These are phyloP conservation scores for Drosophila setosimentum DNA, from an alignment of 2,888 invertebrate genomes.

Conservation along the genomic window DNA sequence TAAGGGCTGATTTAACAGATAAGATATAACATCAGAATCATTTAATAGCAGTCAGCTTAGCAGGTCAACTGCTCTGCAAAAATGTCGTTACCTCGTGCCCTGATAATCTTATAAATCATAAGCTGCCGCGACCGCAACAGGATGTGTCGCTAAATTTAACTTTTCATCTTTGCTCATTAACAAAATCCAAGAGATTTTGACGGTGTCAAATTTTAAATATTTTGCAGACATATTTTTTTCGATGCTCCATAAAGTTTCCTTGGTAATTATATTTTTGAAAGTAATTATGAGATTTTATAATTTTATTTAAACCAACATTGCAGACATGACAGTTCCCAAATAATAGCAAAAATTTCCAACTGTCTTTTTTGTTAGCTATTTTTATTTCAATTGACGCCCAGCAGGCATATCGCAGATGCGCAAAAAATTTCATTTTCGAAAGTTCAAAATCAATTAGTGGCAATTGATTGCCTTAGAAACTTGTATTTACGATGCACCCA, in stretches of 20 bases:
- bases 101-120: slow-evolving; percentile 63
- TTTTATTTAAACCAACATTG: neutral
- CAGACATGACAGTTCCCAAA: slow-evolving; percentile 1
- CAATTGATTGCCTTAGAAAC: slow-evolving; percentile 63
- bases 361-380: slow-evolving; percentile 4
- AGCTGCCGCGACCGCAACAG: slow-evolving; percentile 43
- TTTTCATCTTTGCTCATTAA: slow-evolving; percentile 27
- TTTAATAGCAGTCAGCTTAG: slow-evolving; percentile 12
- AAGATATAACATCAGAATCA: neutral
- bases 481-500: slow-evolving; percentile 18
- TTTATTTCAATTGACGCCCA: slow-evolving; percentile 47
- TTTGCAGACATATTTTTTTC: neutral
- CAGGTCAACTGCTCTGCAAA: slow-evolving; percentile 13
- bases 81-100: slow-evolving; percentile 3
- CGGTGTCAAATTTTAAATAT: neutral
- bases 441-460: slow-evolving; percentile 67
- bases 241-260: neutral
- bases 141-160: slow-evolving; percentile 32
- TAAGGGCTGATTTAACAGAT: neutral
- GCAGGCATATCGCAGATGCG: neutral
- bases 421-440: slow-evolving; percentile 39
- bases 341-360: slow-evolving; percentile 18
- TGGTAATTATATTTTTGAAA: too few species aligned
- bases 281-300: neutral
- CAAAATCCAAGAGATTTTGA: neutral